These are phyloP conservation scores for Rallus limicola DNA, from an alignment of 2,113 vertebrate genomes.

Conservation along the genomic window DNA sequence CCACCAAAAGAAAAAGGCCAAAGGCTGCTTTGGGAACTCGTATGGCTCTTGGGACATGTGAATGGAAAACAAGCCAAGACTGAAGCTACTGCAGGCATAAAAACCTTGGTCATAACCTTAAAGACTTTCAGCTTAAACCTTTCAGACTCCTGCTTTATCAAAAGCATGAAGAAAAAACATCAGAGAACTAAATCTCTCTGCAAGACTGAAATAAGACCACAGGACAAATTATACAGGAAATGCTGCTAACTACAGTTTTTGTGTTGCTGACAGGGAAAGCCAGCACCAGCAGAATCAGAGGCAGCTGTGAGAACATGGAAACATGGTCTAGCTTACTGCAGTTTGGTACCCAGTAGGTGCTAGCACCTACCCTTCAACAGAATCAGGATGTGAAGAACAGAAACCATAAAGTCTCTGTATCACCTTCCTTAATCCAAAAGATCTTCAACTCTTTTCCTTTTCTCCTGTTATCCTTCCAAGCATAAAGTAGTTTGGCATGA, in stretches of 20 bases:
- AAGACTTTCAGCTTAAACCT: accelerated
- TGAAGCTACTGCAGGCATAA: not conserved
- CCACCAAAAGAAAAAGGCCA: not conserved
- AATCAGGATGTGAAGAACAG: not conserved
- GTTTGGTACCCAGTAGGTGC: not conserved
- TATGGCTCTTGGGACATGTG: accelerated
- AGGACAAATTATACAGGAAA: not conserved
- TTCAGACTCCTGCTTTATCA: not conserved
- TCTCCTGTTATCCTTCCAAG: not conserved
- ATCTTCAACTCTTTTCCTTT: not conserved
- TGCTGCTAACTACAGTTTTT: not conserved
- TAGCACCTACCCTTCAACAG: not conserved
- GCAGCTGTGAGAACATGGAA: not conserved
- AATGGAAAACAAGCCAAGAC: not conserved
- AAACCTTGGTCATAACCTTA: not conserved
- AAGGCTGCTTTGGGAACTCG: not conserved
- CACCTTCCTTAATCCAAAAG: not conserved
- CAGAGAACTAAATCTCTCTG: not conserved
- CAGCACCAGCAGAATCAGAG: not conserved
- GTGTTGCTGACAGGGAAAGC: not conserved
- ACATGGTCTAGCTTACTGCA: accelerated
- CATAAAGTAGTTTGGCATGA: not conserved
- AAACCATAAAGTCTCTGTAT: not conserved
- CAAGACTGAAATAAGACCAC: not conserved
- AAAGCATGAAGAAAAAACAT: not conserved